Evolutionary conservation across 1,140 invertebrate genomes (phyloP).

Genomic region (Stegodyphus dumicola): DNA sequence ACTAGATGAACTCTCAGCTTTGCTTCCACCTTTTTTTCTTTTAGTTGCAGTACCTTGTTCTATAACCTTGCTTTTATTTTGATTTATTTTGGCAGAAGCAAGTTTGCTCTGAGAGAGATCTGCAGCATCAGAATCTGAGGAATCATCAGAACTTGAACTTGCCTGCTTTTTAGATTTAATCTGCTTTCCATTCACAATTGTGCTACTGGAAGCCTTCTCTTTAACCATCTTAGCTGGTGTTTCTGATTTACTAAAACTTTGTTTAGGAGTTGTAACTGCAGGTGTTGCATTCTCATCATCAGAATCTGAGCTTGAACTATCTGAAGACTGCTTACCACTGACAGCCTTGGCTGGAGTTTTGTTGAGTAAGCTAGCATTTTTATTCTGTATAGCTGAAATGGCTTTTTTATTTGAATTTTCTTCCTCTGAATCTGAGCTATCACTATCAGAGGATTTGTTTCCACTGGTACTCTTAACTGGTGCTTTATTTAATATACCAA

Average conservation of each 20-base stretch:
- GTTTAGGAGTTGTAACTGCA: background rate
- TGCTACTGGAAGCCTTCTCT: background rate
- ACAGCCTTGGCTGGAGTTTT: background rate
- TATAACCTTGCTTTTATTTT: background rate
- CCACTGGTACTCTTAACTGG: too few relatives aligned
- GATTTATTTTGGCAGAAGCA: background rate
- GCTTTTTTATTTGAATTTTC: background rate
- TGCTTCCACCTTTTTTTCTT: background rate
- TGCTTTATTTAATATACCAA: too few relatives aligned
- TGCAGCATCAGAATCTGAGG: background rate
- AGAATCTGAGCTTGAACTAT: slow-evolving; percentile 4
- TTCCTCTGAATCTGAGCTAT: background rate
- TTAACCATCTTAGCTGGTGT: background rate
- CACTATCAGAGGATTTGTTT: too few relatives aligned
- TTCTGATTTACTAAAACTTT: background rate
- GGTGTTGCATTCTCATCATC: slow-evolving; percentile 4
- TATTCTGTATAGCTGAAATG: background rate
- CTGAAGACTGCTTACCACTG: background rate
- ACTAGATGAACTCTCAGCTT: background rate
- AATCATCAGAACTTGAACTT: background rate
- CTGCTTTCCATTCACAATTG: slow-evolving; percentile 25
- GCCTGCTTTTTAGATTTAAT: background rate
- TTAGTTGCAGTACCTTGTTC: background rate
- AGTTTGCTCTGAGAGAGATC: background rate
- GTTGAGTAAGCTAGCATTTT: background rate